A percentile compares a stretch with the other conserved stretches of the same genome.
phyloP scores from a whole-genome alignment of 2,888 invertebrate species.

The Sipha maydis region DNA sequence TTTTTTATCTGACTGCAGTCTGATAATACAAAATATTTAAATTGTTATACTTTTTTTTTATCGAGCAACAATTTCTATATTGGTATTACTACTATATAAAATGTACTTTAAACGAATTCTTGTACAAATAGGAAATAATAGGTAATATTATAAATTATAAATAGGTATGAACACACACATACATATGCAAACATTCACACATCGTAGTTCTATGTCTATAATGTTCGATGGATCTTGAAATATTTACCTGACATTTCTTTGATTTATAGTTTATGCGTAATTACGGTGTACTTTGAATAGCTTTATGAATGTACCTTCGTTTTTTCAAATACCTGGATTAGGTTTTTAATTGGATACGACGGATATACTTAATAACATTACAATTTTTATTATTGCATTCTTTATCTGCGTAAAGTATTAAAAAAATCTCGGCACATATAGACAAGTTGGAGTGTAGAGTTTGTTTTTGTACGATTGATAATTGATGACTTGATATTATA shows the following conservation, averaged over 20 bases:
- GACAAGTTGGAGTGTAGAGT: neutral
- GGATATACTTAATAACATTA: neutral
- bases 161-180: too few relatives aligned
- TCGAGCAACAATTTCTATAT: too few relatives aligned
- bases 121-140: too few relatives aligned
- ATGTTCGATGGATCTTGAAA: too few relatives aligned
- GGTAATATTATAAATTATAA: too few relatives aligned
- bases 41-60: too few relatives aligned
- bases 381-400: neutral
- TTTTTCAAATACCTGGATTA: neutral
- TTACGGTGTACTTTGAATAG: neutral
- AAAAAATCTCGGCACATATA: neutral
- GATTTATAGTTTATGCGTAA: neutral
- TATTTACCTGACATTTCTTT: neutral
- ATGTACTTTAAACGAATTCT: too few relatives aligned
- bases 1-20: too few relatives aligned
- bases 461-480: neutral
- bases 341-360: neutral
- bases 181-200: too few relatives aligned
- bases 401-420: neutral
- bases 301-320: neutral
- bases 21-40: too few relatives aligned
- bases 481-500: neutral
- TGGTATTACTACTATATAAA: too few relatives aligned
- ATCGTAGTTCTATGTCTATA: too few relatives aligned